Evolutionary conservation across 2,797 vertebrate genomes (phyloP).

Genomic region (Acanthurus leucopareius): DNA sequence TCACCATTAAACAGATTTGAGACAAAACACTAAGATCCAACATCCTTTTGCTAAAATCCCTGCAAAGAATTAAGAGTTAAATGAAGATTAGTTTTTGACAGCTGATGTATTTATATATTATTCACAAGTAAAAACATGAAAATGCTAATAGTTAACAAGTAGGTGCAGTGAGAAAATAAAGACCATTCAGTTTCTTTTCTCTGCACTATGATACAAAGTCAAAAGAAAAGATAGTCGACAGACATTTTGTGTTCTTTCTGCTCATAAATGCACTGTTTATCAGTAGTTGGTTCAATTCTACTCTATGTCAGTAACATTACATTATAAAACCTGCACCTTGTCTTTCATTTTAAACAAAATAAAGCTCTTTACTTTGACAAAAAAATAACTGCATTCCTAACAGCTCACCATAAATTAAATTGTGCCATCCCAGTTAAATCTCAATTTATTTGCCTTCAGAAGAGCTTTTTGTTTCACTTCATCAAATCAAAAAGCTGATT

Average conservation of each 20-base stretch:
- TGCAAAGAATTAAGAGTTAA: not conserved
- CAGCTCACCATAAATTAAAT: slow-evolving; percentile 41
- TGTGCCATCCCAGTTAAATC: slow-evolving; percentile 16
- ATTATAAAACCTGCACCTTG: slow-evolving; percentile 18
- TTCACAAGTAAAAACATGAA: slow-evolving; percentile 32
- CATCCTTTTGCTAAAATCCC: no score
- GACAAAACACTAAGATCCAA: not conserved
- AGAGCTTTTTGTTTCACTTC: slow-evolving; percentile 41
- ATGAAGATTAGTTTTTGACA: not conserved
- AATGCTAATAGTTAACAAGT: slow-evolving; percentile 13
- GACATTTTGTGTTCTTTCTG: slow-evolving; percentile 60
- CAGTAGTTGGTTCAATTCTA: slow-evolving; percentile 10
- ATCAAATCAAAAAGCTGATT: slow-evolving; percentile 35
- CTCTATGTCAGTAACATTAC: slow-evolving; percentile 15
- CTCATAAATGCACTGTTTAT: slow-evolving; percentile 54
- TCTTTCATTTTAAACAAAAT: slow-evolving; percentile 9
- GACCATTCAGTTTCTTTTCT: slow-evolving; percentile 16
- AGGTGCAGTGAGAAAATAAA: slow-evolving; percentile 26
- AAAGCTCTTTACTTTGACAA: not conserved
- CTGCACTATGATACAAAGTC: slow-evolving; percentile 22
- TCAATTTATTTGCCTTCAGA: slow-evolving; percentile 54
- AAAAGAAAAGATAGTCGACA: slow-evolving; percentile 14
- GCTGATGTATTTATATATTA: not conserved
- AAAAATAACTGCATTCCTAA: slow-evolving; percentile 7
- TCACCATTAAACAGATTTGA: slow-evolving; percentile 20